Evolutionary conservation across 2,888 invertebrate species (phyloP).

Genomic region (Helobdella robusta): DNA sequence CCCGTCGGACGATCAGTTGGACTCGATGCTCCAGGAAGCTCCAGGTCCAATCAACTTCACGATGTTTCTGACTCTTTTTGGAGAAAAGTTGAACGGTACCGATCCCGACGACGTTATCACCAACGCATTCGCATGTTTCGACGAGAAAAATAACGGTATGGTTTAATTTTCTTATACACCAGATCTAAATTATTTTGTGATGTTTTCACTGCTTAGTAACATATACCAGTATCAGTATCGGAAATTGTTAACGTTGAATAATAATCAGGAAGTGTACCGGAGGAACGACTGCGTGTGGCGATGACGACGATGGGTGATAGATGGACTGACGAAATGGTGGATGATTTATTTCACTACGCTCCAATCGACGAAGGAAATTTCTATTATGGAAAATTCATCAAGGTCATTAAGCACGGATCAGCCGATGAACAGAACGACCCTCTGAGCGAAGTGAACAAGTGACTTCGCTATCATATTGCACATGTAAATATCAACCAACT

Average conservation of each 20-base stretch:
- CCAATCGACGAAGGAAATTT: slow-evolving; percentile 44
- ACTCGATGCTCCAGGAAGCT: slow-evolving; percentile 45
- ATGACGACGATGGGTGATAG: slow-evolving; percentile 49
- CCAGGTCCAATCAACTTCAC: slow-evolving; percentile 49
- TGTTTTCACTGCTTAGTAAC: too few relatives aligned
- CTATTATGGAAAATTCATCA: slow-evolving; percentile 46
- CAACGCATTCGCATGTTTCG: slow-evolving; percentile 48
- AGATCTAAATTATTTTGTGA: too few relatives aligned
- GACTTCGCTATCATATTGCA: too few relatives aligned
- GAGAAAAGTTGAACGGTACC: slow-evolving; percentile 47
- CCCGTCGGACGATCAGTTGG: slow-evolving; percentile 42
- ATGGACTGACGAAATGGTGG: slow-evolving; percentile 48
- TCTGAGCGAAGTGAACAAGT: too few relatives aligned
- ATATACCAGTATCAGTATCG: too few relatives aligned
- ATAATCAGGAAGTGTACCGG: slow-evolving; percentile 35
- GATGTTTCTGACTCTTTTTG: slow-evolving; percentile 49
- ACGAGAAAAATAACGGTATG: slow-evolving; percentile 35
- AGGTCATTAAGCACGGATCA: slow-evolving; percentile 45
- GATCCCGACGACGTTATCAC: slow-evolving; percentile 48
- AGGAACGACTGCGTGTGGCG: slow-evolving; percentile 44
- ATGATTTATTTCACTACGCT: slow-evolving; percentile 46
- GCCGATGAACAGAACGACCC: slow-evolving; percentile 31
- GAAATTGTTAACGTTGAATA: too few relatives aligned
- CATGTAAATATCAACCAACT: too few relatives aligned
- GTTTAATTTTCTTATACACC: background rate